These are phyloP conservation scores for Peromyscus melanophrys DNA, from an alignment of 2,797 vertebrate genomes.

Conservation along the genomic window DNA sequence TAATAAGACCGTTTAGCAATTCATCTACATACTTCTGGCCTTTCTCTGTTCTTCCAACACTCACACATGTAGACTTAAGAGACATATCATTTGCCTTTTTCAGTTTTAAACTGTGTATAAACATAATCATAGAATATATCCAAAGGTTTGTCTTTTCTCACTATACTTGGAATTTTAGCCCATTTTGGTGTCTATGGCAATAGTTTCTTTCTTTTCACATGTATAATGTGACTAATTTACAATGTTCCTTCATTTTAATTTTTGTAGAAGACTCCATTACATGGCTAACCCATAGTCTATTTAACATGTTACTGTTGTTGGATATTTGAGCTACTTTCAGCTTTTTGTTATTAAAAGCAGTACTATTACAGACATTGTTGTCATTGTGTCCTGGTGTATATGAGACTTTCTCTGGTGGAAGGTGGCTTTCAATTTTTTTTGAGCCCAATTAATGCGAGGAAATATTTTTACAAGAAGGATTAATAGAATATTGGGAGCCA, in stretches of 20 bases:
- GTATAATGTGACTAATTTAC: slow-evolving; percentile 20
- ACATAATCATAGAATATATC: neutral
- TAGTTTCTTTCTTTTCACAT: neutral
- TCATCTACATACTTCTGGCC: too few relatives aligned
- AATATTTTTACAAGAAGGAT: slow-evolving; percentile 47
- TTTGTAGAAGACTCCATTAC: neutral
- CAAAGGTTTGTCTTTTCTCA: neutral
- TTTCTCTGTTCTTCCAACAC: neutral
- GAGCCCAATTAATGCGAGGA: slow-evolving; percentile 19
- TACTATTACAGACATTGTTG: neutral
- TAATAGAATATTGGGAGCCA: neutral
- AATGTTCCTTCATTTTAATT: slow-evolving; percentile 2
- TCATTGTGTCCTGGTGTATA: neutral
- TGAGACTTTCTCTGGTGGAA: neutral
- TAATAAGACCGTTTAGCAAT: too few relatives aligned
- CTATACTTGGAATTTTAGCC: neutral
- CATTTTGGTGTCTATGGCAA: neutral
- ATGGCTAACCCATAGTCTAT: slow-evolving; percentile 47
- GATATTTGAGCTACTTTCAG: slow-evolving; percentile 37
- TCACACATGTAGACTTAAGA: neutral
- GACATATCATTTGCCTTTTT: neutral
- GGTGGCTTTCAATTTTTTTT: neutral
- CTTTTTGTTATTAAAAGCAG: slow-evolving; percentile 48
- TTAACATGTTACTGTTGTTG: neutral
- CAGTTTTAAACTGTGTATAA: slow-evolving; percentile 30